Conservation (phyloP, 2,113 vertebrate genomes). For the Ophiodon elongatus region DNA sequence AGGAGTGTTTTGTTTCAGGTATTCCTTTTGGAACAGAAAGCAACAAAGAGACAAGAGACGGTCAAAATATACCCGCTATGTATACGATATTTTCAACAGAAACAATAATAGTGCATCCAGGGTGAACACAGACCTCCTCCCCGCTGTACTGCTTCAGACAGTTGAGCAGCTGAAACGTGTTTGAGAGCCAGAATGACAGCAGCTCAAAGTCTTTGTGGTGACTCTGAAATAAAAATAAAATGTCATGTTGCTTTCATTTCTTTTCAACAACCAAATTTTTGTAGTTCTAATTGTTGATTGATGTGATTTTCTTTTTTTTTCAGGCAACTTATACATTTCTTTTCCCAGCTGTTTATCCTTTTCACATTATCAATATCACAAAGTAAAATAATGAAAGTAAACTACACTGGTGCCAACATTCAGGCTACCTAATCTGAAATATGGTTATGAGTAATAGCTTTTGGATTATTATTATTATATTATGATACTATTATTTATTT, state of each 20-base stretch:
- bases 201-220: slow-evolving; percentile 91
- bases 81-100: not conserved
- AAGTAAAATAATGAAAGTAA: not conserved
- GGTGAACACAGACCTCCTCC: slow-evolving; percentile 89
- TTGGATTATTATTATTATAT: not conserved
- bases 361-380: not conserved
- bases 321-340: not conserved
- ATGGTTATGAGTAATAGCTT: not conserved
- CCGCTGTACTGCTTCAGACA: slow-evolving; percentile 98
- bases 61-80: not conserved
- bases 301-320: not conserved
- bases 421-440: not conserved
- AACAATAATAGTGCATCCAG: not conserved
- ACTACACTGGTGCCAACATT: not conserved
- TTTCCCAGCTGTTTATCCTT: not conserved
- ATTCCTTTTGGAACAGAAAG: slow-evolving; percentile 85
- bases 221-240: slow-evolving; percentile 81
- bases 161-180: slow-evolving; percentile 93
- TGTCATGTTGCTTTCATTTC: not conserved
- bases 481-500: not conserved
- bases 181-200: slow-evolving; percentile 97
- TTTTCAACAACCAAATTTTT: not conserved
- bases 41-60: not conserved
- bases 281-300: not conserved
- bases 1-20: slow-evolving; percentile 89